Base-by-base conservation (phyloP, 2,797 vertebrate genomes). In the Sardinella longiceps region DNA sequence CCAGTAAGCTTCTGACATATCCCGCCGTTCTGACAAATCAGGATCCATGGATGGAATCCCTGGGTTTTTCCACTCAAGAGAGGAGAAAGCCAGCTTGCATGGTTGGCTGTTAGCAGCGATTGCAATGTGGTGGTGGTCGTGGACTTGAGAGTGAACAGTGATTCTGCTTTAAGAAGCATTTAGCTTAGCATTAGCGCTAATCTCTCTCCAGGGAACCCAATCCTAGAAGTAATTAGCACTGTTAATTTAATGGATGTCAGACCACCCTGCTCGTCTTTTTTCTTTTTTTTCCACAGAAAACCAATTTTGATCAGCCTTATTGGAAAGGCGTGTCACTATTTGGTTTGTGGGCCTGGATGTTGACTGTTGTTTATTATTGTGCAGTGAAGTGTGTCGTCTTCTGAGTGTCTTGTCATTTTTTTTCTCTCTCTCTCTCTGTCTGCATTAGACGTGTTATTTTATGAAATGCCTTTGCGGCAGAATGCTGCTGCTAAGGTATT, bases 131-230 rank as follows among this genome's bases (percentile, higher is more conserved):
- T 50, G 15, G 66, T 20, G 39, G 66, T 15, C 2, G 2, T 15
- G 18, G 66, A 15, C 66, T 74, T 74, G 39, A 37, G 14, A 15
- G 33, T 74, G 66, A 25, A 66, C 25, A 66, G 60, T 18, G 30
- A 39, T 74, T 74, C 66, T 28, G 30, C 25, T 70, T 74, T 74
- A 74, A 74, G 66, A 37, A 37, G 66, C 66, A 37, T 39, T 39
- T 74, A 74, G 63, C 63, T 74, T 74, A 74, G 66, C 66, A 74
- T 74, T 74, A 74, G 66, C 30, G 12, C 30, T 74, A 74, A 74
- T 74, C 66, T 30, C 66, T 74, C 66, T 39, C 66, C 30, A 39
- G 66, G 66, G 66, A 74, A 2, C 66, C 66, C 30, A 70, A 15
- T 18, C 66, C 66, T 37, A 39, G 66, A 74, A 37, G 30, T 74